These are phyloP conservation scores for Trachymyrmex septentrionalis DNA, from an alignment of 1,140 invertebrate genomes.

Conservation along the genomic window DNA sequence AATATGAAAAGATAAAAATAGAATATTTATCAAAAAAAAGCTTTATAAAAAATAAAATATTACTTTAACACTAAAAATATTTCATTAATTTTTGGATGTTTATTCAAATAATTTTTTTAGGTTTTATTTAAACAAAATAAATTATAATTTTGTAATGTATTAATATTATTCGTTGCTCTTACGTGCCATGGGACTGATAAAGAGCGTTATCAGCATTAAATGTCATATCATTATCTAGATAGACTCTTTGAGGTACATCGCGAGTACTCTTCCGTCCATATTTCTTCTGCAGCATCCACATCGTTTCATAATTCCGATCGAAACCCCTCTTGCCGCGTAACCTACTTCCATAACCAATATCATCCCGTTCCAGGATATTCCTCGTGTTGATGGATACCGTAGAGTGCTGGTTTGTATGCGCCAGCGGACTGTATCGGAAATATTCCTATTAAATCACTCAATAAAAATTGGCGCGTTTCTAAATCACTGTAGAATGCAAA, in stretches of 20 bases:
- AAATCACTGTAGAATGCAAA: slow-evolving; percentile 29
- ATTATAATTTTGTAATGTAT: background rate
- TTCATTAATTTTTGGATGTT: background rate
- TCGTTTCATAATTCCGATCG: slow-evolving; percentile 43
- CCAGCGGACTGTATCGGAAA: slow-evolving; percentile 34
- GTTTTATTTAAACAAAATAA: background rate
- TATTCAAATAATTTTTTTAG: background rate
- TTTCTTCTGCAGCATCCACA: slow-evolving; percentile 32
- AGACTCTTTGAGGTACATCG: slow-evolving; percentile 22
- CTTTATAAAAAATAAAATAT: background rate
- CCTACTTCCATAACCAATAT: slow-evolving; percentile 41
- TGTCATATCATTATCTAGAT: slow-evolving; percentile 21
- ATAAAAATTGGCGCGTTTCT: slow-evolving; percentile 30
- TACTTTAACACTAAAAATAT: background rate
- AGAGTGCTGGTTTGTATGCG: slow-evolving; percentile 11
- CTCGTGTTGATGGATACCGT: background rate
- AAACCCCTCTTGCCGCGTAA: slow-evolving; percentile 64
- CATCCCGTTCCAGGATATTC: background rate
- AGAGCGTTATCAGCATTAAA: slow-evolving; percentile 10
- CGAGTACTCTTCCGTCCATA: background rate
- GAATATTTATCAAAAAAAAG: too few species aligned
- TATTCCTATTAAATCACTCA: slow-evolving; percentile 42
- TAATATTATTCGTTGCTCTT: slow-evolving; percentile 2
- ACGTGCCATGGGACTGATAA: slow-evolving; percentile 22
- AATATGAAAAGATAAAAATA: too few species aligned